Percentiles rank a stretch among this genome's conserved stretches.
phyloP scores from a whole-genome alignment of 2,113 vertebrate genomes.

The Ceyx margarethae region DNA sequence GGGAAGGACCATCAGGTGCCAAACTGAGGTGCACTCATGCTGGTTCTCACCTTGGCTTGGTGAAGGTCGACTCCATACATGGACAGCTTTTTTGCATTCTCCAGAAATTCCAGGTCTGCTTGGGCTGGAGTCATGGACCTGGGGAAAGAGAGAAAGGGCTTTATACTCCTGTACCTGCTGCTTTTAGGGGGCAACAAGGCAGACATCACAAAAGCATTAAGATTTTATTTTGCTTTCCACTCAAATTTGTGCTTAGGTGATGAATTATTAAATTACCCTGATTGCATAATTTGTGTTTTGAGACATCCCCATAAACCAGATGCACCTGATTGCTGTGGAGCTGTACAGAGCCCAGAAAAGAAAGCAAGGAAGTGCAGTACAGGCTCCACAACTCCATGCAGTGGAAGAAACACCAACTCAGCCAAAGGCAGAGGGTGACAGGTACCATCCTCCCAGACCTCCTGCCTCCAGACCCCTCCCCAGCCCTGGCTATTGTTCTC shows the following conservation, averaged over 20 bases:
- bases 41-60: slow-evolving; percentile 87
- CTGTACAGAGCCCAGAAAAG: not conserved
- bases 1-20: not conserved
- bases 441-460: not conserved
- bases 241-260: not conserved
- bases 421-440: not conserved
- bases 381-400: not conserved
- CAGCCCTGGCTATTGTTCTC: slow-evolving; percentile 53
- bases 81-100: slow-evolving; percentile 97
- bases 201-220: not conserved
- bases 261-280: not conserved
- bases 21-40: not conserved
- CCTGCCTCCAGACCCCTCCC: not conserved
- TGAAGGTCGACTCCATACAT: slow-evolving; percentile 99
- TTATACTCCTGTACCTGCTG: rapidly evolving
- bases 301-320: not conserved
- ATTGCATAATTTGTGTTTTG: not conserved
- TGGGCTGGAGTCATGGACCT: slow-evolving; percentile 97
- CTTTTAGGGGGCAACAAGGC: not conserved
- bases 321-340: not conserved
- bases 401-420: not conserved
- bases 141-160: not conserved
- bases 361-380: not conserved
- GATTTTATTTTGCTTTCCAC: not conserved
- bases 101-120: slow-evolving; percentile 95